A percentile compares a stretch with the other conserved stretches of the same genome.
Conservation (phyloP, 2,888 invertebrate species). For the Drosophila leonis region DNA sequence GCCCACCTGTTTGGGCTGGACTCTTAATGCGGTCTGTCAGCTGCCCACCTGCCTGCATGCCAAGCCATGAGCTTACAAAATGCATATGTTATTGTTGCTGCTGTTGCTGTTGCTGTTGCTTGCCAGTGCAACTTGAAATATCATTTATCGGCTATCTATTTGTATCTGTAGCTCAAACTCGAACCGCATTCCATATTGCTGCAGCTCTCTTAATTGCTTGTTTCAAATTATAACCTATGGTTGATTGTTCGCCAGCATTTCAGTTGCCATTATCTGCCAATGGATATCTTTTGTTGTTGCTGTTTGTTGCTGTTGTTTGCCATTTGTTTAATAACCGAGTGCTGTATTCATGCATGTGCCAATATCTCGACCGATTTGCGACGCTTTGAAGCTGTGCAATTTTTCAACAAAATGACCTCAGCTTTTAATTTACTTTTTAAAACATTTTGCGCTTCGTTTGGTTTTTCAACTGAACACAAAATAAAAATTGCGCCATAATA, state of each 20-base stretch:
- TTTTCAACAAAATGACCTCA: slow-evolving; percentile 71
- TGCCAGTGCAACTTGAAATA: slow-evolving; percentile 37
- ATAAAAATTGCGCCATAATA: slow-evolving; percentile 37
- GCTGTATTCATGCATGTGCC: slow-evolving; percentile 35
- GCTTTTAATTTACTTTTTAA: slow-evolving; percentile 27
- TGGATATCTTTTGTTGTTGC: slow-evolving; percentile 41
- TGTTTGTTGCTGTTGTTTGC: slow-evolving; percentile 3
- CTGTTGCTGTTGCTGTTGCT: not conserved
- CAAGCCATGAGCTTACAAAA: slow-evolving; percentile 37
- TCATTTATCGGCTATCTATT: slow-evolving; percentile 63
- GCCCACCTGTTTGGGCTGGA: slow-evolving; percentile 15
- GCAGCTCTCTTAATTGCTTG: slow-evolving; percentile 62
- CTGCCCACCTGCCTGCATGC: slow-evolving; percentile 29
- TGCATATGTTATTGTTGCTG: slow-evolving; percentile 4
- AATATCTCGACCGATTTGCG: slow-evolving; percentile 30
- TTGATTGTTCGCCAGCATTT: slow-evolving; percentile 20
- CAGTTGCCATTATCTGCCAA: slow-evolving; percentile 36
- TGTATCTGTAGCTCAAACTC: slow-evolving; percentile 33
- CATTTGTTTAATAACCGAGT: slow-evolving; percentile 35
- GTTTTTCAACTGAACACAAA: slow-evolving; percentile 57
- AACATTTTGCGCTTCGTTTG: slow-evolving; percentile 24
- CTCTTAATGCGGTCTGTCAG: slow-evolving; percentile 5
- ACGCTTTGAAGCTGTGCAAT: slow-evolving; percentile 57
- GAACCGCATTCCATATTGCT: slow-evolving; percentile 53
- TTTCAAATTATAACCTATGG: slow-evolving; percentile 65